Evolutionary conservation across 2,888 invertebrate genomes (phyloP).

Genomic region (Scaptomyza parva): DNA sequence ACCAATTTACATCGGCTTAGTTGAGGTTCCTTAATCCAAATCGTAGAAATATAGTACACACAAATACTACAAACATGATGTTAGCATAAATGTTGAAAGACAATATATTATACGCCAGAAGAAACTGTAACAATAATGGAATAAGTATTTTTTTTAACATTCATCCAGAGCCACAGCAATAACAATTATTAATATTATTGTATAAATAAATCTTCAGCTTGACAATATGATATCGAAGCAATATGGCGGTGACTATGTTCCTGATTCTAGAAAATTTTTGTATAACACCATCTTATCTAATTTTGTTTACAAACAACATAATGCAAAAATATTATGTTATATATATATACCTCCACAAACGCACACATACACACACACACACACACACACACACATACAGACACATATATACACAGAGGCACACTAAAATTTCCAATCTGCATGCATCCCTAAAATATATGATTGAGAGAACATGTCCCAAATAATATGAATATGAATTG

Average conservation of each 20-base stretch:
- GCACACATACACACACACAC: constrained; percentile 14
- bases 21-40: constrained; percentile 4
- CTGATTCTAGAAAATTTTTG: constrained; percentile 53
- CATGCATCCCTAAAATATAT: constrained; percentile 31
- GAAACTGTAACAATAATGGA: constrained; percentile 1
- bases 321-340: constrained; percentile 55
- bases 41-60: not conserved
- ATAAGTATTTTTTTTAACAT: constrained; percentile 3
- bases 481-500: constrained; percentile 8
- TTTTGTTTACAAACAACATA: constrained; percentile 34
- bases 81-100: constrained; percentile 14
- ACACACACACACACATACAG: constrained; percentile 15
- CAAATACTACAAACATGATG: not conserved
- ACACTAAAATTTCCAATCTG: constrained; percentile 38
- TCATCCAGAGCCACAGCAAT: constrained; percentile 20
- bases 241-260: constrained; percentile 85
- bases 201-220: constrained; percentile 36
- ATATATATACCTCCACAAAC: constrained; percentile 38
- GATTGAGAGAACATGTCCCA: constrained; percentile 20
- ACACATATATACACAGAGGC: constrained; percentile 5
- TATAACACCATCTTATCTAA: constrained; percentile 49
- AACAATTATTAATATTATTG: constrained; percentile 17
- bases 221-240: constrained; percentile 83
- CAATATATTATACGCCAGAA: constrained; percentile 11
- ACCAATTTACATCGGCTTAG: constrained; percentile 1